Conservation (phyloP, 1,140 invertebrate species). For the Vanessa atalanta region DNA sequence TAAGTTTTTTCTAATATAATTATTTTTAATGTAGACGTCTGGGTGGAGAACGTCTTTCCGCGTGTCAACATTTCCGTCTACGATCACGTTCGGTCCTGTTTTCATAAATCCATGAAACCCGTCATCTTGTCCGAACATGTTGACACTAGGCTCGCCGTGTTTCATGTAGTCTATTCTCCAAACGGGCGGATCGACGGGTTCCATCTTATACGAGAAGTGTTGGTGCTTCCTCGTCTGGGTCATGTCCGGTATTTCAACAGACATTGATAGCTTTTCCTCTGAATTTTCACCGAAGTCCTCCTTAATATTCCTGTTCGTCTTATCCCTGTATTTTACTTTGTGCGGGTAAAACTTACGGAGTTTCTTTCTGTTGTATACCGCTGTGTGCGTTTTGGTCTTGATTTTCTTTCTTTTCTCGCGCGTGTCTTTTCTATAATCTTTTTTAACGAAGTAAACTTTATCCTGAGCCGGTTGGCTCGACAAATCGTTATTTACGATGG, state of each 20-base stretch:
- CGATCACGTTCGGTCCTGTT: constrained; percentile 44
- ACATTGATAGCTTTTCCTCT: constrained; percentile 64
- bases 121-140: constrained; percentile 49
- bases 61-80: constrained; percentile 41
- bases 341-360: constrained; percentile 69
- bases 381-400: constrained; percentile 45
- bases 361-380: constrained; percentile 61
- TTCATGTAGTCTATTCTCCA: constrained; percentile 73
- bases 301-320: constrained; percentile 30
- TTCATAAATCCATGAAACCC: constrained; percentile 49
- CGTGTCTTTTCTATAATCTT: constrained; percentile 34
- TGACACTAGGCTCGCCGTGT: constrained; percentile 59
- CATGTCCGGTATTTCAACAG: constrained; percentile 54
- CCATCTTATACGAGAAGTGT: constrained; percentile 50
- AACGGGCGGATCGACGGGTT: constrained; percentile 50
- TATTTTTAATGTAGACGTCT: constrained; percentile 67
- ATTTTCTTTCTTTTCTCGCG: constrained; percentile 45
- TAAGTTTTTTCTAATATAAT: constrained; percentile 53
- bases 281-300: constrained; percentile 51
- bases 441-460: constrained; percentile 23
- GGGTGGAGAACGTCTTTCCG: constrained; percentile 60
- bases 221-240: constrained; percentile 42
- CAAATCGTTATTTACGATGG: constrained; percentile 52
- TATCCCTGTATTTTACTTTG: constrained; percentile 69
- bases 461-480: constrained; percentile 47